These are phyloP conservation scores for Acipenser ruthenus DNA, from an alignment of 2,797 vertebrate genomes.

Conservation along the genomic window DNA sequence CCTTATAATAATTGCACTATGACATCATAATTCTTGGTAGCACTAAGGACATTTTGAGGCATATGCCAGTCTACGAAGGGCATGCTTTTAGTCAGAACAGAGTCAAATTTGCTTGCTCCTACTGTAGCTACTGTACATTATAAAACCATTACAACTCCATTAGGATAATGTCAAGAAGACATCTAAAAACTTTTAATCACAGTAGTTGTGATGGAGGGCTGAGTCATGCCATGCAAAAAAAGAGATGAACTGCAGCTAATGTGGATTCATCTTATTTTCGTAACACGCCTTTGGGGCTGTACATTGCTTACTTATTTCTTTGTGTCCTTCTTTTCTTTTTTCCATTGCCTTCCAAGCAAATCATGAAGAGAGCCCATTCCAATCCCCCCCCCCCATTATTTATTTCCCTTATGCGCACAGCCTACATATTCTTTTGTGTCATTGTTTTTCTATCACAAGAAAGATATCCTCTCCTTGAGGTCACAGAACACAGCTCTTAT, in stretches of 20 bases:
- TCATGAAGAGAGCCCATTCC: conserved; percentile 19
- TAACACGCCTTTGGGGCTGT: conserved; percentile 4
- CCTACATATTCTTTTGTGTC: conserved; percentile 42
- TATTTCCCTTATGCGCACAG: conserved; percentile 34
- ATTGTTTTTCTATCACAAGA: conserved; percentile 53
- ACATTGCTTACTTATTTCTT: not conserved
- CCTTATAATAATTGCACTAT: not conserved
- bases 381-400: not conserved
- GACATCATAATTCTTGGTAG: conserved; percentile 1
- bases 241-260: not conserved
- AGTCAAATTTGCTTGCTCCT: not conserved
- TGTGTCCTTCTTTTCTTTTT: not conserved
- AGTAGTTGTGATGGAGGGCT: not conserved
- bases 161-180: not conserved
- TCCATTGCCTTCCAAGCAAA: conserved; percentile 35
- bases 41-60: conserved; percentile 7
- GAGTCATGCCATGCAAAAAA: not conserved
- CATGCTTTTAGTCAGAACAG: conserved; percentile 5
- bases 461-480: conserved; percentile 65
- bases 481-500: conserved; percentile 82
- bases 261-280: not conserved
- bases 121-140: not conserved
- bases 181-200: not conserved
- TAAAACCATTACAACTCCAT: not conserved
- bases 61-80: not conserved